phyloP scores from a whole-genome alignment of 2,888 invertebrate species.

The Parochlus steinenii region DNA sequence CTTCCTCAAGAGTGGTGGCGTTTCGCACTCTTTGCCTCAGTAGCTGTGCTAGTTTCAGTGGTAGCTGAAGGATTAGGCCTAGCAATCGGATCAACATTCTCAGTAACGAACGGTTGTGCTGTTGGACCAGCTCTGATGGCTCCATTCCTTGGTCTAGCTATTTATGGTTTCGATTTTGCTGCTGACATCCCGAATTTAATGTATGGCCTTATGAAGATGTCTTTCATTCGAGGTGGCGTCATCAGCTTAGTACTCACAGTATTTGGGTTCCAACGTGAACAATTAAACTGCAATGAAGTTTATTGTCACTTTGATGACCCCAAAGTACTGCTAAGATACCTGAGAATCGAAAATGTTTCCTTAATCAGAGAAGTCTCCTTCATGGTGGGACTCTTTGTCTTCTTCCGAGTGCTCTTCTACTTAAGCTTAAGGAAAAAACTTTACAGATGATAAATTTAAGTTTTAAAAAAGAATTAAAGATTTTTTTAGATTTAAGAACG shows the following conservation, averaged over 20 bases:
- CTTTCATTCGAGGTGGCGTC: slow-evolving; percentile 47
- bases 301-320: slow-evolving; percentile 52
- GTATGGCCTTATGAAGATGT: slow-evolving; percentile 45
- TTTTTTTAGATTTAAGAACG: no score
- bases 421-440: slow-evolving; percentile 34
- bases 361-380: slow-evolving; percentile 38
- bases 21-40: slow-evolving; percentile 47
- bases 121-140: slow-evolving; percentile 48
- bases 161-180: slow-evolving; percentile 55
- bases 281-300: slow-evolving; percentile 38
- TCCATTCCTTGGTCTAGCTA: slow-evolving; percentile 46
- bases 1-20: slow-evolving; percentile 47
- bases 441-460: slow-evolving; percentile 8
- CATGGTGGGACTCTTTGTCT: slow-evolving; percentile 35
- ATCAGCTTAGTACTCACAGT: slow-evolving; percentile 43
- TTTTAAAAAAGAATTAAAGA: no score
- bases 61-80: slow-evolving; percentile 65
- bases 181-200: slow-evolving; percentile 40
- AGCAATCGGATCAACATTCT: slow-evolving; percentile 55
- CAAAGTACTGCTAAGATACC: slow-evolving; percentile 39
- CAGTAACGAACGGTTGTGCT: slow-evolving; percentile 49
- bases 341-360: slow-evolving; percentile 40
- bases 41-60: slow-evolving; percentile 51
- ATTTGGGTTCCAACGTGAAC: slow-evolving; percentile 42
- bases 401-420: slow-evolving; percentile 40